Percentiles rank a stretch among this genome's conserved stretches.
Conservation (phyloP, 2,797 vertebrate species). For the Rhinichthys osculus region DNA sequence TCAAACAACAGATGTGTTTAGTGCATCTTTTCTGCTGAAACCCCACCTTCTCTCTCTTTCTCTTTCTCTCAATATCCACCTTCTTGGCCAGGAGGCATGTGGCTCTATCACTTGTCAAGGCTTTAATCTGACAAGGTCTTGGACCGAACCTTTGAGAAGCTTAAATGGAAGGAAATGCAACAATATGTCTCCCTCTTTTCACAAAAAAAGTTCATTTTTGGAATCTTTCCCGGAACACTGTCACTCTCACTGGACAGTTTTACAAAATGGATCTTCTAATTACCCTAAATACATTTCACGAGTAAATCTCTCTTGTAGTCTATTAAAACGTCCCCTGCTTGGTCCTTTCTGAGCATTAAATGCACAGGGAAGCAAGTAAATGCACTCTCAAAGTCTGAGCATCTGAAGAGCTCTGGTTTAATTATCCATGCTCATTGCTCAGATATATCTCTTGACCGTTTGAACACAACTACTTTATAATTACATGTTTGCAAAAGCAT, state of each 20-base stretch:
- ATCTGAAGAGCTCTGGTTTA: constrained; percentile 25
- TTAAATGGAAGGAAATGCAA: constrained; percentile 46
- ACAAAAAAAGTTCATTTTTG: constrained; percentile 20
- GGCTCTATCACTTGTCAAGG: constrained; percentile 30
- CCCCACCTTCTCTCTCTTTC: constrained; percentile 9
- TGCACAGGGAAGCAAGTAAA: constrained; percentile 16
- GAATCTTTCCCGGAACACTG: constrained; percentile 48
- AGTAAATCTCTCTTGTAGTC: constrained; percentile 49
- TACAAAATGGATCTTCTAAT: constrained; percentile 45
- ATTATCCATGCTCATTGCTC: constrained; percentile 13
- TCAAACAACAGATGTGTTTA: constrained; percentile 65
- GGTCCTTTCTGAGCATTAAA: constrained; percentile 41
- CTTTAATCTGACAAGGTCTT: constrained; percentile 56
- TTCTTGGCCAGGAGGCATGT: constrained; percentile 28
- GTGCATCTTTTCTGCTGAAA: constrained; percentile 52
- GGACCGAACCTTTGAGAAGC: constrained; percentile 42
- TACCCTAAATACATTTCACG: constrained; percentile 50
- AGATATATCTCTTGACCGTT: constrained; percentile 9
- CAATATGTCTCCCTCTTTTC: constrained; percentile 20
- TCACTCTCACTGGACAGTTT: constrained; percentile 38
- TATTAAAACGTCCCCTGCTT: constrained; percentile 46
- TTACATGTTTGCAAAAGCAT: constrained; percentile 9
- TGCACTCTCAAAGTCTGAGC: constrained; percentile 22
- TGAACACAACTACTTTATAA: constrained; percentile 7
- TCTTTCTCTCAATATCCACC: constrained; percentile 12